Conservation (phyloP, 2,113 vertebrate genomes). For the Strix aluco region DNA sequence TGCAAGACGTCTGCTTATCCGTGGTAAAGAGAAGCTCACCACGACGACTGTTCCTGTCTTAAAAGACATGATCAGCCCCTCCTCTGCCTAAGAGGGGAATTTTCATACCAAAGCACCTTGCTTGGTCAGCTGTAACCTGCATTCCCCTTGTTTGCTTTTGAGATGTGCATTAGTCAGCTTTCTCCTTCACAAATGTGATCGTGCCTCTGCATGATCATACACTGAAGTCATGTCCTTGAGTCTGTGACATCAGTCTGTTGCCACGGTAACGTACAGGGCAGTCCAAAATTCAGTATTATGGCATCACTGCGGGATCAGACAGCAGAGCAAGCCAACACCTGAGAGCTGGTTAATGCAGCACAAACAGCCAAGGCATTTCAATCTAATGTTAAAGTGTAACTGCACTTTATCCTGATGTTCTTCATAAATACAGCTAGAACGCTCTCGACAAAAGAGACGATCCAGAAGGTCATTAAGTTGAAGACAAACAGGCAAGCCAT, state of each 20-base stretch:
- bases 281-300: slow-evolving; percentile 59
- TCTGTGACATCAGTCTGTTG: slow-evolving; percentile 72
- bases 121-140: slow-evolving; percentile 17
- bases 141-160: slow-evolving; percentile 21
- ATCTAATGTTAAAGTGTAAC: not conserved
- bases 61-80: not conserved
- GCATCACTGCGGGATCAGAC: slow-evolving; percentile 60
- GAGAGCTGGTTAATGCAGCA: slow-evolving; percentile 30
- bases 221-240: slow-evolving; percentile 70
- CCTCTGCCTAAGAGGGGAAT: not conserved
- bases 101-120: not conserved
- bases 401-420: not conserved
- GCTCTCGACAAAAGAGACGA: not conserved
- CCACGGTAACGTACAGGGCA: slow-evolving; percentile 57
- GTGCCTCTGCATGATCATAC: slow-evolving; percentile 55
- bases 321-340: slow-evolving; percentile 9
- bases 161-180: slow-evolving; percentile 50
- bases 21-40: slow-evolving; percentile 4
- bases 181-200: slow-evolving; percentile 36
- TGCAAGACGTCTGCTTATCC: slow-evolving; percentile 4
- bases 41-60: not conserved
- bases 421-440: not conserved
- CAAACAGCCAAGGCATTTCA: not conserved
- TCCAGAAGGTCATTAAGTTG: not conserved
- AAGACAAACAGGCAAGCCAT: not conserved